phyloP scores from a whole-genome alignment of 2,888 invertebrate species.

The Chrysina gloriosa region DNA sequence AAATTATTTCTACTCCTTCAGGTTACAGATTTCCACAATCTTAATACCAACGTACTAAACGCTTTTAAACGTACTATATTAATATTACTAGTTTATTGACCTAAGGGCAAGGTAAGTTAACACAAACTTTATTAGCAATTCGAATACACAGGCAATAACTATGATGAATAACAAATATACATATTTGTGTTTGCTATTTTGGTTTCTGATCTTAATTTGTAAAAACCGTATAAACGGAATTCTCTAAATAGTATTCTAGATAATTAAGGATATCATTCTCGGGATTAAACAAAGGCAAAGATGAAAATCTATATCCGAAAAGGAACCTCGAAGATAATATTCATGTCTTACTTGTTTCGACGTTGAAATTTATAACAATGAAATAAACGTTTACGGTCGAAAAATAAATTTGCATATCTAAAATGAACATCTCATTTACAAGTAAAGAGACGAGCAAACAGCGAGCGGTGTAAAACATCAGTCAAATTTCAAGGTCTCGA shows the following conservation, averaged over 20 bases:
- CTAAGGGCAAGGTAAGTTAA: too few species aligned
- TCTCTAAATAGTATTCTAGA: background rate
- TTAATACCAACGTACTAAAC: too few species aligned
- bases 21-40: too few species aligned
- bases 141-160: background rate
- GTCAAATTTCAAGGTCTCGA: constrained; percentile 49
- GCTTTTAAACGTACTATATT: too few species aligned
- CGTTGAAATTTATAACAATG: constrained; percentile 23
- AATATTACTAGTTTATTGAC: too few species aligned
- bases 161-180: background rate
- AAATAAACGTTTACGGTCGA: constrained; percentile 28
- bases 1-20: too few species aligned
- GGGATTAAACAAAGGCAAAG: background rate
- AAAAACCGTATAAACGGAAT: background rate
- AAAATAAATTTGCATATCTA: constrained; percentile 52
- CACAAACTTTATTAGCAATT: too few species aligned
- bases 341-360: constrained; percentile 25
- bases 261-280: constrained; percentile 1
- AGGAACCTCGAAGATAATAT: constrained; percentile 24
- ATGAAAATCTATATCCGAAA: constrained; percentile 1
- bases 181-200: too few species aligned
- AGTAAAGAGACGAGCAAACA: constrained; percentile 35
- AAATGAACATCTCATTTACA: constrained; percentile 52
- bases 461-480: constrained; percentile 46
- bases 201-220: too few species aligned